Evolutionary conservation across 2,797 vertebrate genomes (phyloP), one percentile per base, ranked within the genome.

Genomic region (Bradypus variegatus): DNA sequence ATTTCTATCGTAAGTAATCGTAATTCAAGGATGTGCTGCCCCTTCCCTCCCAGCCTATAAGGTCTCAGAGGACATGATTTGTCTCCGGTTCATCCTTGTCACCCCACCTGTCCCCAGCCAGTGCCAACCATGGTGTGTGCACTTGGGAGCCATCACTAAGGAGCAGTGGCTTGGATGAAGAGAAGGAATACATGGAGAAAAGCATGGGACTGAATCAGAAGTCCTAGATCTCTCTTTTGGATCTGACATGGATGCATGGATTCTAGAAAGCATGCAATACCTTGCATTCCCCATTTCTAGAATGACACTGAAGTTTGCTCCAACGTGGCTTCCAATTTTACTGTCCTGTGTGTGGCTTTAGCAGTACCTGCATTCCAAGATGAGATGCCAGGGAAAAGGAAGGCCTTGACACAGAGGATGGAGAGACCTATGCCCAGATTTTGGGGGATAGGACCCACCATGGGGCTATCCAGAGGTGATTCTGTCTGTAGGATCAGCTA

Each of bases 241-340:
- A 78, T 5, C 13, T n/a, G 21, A 19, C 10, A 0, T 0, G 55
- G 73, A 4, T n/a, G 25, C 75, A 62, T 31, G 38, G 62, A 50
- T 62, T 15, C 38, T 27, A 29, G 33, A 36, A 67, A 45, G 36
- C 23, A 23, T 12, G 9, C 19, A 27, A 1, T 1, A 7, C 29
- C n/a, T 67, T 21, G 41, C 14, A 53, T 36, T 41, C 38, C 27
- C 48, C 41, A 27, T 4, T 36, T 50, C 19, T 19, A 33, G 50
- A 41, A 23, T 31, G 73, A 10, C 11, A 12, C 12, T 9, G 14
- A 62, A 0, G 18, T 77, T 45, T 80, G 31, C 50, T 23, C 31
- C 53, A 38, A 5, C 0, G 0, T 5, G 3, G 19, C n/a, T 77
- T 78, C 13, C 78, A 2, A 1, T 62, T 8, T 6, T 4, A 50